These are phyloP conservation scores for Drosophila aldrichi DNA, from an alignment of 2,888 invertebrate species.

Conservation along the genomic window DNA sequence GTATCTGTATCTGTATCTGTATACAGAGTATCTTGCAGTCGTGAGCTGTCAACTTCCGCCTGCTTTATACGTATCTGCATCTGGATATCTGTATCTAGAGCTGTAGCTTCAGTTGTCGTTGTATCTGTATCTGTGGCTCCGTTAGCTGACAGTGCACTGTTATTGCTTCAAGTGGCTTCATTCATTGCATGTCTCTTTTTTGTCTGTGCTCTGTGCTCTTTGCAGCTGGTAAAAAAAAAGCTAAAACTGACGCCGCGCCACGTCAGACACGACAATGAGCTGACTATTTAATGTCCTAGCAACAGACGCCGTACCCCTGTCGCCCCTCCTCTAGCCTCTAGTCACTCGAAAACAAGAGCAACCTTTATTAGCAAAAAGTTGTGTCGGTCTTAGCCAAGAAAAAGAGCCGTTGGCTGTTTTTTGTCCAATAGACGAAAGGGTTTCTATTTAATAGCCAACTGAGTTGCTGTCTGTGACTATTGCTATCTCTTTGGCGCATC, in stretches of 20 bases:
- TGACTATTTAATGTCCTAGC: slow-evolving; percentile 73
- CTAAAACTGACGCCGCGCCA: slow-evolving; percentile 67
- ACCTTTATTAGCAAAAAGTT: slow-evolving; percentile 75
- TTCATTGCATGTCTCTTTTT: slow-evolving; percentile 56
- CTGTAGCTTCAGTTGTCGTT: slow-evolving; percentile 7
- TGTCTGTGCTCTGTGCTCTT: slow-evolving; percentile 23
- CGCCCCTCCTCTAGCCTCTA: slow-evolving; percentile 15
- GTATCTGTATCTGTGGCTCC: slow-evolving; percentile 35
- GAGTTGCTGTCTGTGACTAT: slow-evolving; percentile 19
- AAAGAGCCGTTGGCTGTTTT: slow-evolving; percentile 62
- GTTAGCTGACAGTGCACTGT: slow-evolving; percentile 63
- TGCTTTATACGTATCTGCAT: slow-evolving; percentile 7
- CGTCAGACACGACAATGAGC: slow-evolving; percentile 75
- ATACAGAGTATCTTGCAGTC: slow-evolving; percentile 17
- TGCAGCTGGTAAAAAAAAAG: slow-evolving; percentile 40
- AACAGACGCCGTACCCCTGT: not conserved
- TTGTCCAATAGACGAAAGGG: slow-evolving; percentile 67
- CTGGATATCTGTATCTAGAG: slow-evolving; percentile 20
- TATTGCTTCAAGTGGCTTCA: slow-evolving; percentile 77
- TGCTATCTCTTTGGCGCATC: slow-evolving; percentile 15
- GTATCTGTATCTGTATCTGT: no score
- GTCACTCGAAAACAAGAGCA: slow-evolving; percentile 68
- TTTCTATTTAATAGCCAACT: slow-evolving; percentile 73
- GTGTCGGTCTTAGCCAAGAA: slow-evolving; percentile 58
- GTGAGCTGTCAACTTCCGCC: not conserved